Evolutionary conservation across 1,140 invertebrate genomes (phyloP).

Genomic region (Drosophila burlai): DNA sequence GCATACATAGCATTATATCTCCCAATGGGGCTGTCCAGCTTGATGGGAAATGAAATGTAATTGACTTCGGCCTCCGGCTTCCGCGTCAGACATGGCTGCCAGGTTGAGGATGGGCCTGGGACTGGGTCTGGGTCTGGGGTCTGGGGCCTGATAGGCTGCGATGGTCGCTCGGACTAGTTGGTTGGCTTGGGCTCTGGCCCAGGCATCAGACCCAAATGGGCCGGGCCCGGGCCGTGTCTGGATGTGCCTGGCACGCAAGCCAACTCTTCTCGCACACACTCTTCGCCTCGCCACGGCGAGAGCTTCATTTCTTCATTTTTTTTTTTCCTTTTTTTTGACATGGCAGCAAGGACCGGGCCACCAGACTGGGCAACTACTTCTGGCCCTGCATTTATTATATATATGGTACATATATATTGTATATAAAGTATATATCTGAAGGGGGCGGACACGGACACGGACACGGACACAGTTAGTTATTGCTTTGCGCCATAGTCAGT

Average conservation of each 20-base stretch:
- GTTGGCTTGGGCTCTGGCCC: constrained; percentile 31
- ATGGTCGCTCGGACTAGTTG: constrained; percentile 74
- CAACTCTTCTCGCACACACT: constrained; percentile 32
- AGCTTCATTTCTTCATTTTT: constrained; percentile 20
- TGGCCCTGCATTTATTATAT: constrained; percentile 53
- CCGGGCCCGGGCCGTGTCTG: constrained; percentile 63
- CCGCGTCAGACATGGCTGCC: constrained; percentile 30
- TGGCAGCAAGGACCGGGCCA: constrained; percentile 56
- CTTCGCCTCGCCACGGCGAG: background rate
- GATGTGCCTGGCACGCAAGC: constrained; percentile 73
- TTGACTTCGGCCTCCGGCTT: constrained; percentile 29
- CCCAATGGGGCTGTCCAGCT: constrained; percentile 45
- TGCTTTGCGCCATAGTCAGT: constrained; percentile 67
- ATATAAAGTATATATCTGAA: constrained; percentile 42
- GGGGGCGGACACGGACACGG: constrained; percentile 14
- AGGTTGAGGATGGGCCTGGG: constrained; percentile 7
- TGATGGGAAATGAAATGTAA: constrained; percentile 35
- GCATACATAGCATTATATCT: background rate
- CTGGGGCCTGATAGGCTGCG: constrained; percentile 60
- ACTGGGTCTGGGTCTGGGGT: background rate
- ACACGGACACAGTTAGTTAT: constrained; percentile 33
- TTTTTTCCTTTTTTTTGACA: constrained; percentile 73
- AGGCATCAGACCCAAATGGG: constrained; percentile 26
- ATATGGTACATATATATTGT: constrained; percentile 14
- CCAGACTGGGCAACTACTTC: constrained; percentile 79